Evolutionary conservation across 2,797 vertebrate species (phyloP).

Genomic region (Rhynchotus rufescens): DNA sequence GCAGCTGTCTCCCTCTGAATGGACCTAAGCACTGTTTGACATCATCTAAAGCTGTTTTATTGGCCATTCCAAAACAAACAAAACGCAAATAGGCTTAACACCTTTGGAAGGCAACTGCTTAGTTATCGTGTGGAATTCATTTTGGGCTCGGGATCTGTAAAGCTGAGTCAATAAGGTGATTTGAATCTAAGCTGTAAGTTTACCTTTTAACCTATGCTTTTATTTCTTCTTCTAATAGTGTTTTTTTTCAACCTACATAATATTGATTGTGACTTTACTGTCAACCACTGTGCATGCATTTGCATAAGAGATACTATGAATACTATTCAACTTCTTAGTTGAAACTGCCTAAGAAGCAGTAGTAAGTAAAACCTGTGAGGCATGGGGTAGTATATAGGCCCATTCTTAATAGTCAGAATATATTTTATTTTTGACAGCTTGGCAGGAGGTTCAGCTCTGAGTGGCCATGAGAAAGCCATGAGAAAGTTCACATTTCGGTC

Average conservation of each 20-base stretch:
- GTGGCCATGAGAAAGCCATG: neutral
- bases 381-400: neutral
- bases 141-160: slow-evolving; percentile 51
- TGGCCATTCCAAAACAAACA: slow-evolving; percentile 73
- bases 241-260: neutral
- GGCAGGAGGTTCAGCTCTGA: neutral
- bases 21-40: slow-evolving; percentile 57
- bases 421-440: neutral
- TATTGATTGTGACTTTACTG: neutral
- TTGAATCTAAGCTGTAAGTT: slow-evolving; percentile 41
- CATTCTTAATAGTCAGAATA: neutral
- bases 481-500: neutral
- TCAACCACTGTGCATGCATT: neutral
- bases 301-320: neutral
- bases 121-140: slow-evolving; percentile 66
- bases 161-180: slow-evolving; percentile 47
- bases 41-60: slow-evolving; percentile 70
- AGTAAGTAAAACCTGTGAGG: neutral
- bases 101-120: slow-evolving; percentile 60
- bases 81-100: slow-evolving; percentile 62
- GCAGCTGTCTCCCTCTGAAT: slow-evolving; percentile 66
- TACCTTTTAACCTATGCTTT: slow-evolving; percentile 42
- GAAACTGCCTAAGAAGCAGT: neutral
- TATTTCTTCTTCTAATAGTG: slow-evolving; percentile 37
- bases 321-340: no score